These are phyloP conservation scores for Lophochroa leadbeateri DNA, from an alignment of 2,113 vertebrate genomes.

Conservation along the genomic window DNA sequence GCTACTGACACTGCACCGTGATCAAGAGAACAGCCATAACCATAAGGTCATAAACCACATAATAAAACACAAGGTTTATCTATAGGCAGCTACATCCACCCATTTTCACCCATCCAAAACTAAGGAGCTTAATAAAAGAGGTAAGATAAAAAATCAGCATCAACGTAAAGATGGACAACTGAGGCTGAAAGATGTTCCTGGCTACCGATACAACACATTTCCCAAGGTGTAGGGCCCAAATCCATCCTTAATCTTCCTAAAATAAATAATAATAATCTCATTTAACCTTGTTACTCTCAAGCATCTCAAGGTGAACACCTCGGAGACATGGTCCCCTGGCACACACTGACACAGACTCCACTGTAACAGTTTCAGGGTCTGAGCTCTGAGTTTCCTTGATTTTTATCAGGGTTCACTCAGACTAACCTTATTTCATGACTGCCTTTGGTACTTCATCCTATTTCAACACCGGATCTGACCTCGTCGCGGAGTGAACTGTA, in stretches of 20 bases:
- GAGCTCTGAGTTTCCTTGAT: conserved; percentile 32
- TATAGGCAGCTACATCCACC: neutral
- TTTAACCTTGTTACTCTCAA: neutral
- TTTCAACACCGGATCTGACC: conserved; percentile 42
- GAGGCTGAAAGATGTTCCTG: neutral
- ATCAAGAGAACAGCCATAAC: neutral
- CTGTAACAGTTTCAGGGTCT: neutral
- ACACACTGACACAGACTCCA: neutral
- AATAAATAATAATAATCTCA: neutral
- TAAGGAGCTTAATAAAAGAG: neutral
- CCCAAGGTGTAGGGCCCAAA: neutral
- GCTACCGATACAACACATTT: neutral
- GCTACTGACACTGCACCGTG: accelerated
- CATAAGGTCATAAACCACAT: neutral
- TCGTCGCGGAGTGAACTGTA: neutral
- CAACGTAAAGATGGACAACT: accelerated
- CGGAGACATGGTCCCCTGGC: accelerated
- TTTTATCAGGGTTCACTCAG: conserved; percentile 34
- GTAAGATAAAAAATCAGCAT: neutral
- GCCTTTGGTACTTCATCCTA: conserved; percentile 18
- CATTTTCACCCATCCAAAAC: neutral
- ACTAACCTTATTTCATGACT: neutral
- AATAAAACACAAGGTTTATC: neutral
- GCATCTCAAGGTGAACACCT: neutral
- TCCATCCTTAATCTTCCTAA: neutral